These are phyloP conservation scores for Aromia moschata DNA, from an alignment of 2,888 invertebrate species.

Conservation along the genomic window DNA sequence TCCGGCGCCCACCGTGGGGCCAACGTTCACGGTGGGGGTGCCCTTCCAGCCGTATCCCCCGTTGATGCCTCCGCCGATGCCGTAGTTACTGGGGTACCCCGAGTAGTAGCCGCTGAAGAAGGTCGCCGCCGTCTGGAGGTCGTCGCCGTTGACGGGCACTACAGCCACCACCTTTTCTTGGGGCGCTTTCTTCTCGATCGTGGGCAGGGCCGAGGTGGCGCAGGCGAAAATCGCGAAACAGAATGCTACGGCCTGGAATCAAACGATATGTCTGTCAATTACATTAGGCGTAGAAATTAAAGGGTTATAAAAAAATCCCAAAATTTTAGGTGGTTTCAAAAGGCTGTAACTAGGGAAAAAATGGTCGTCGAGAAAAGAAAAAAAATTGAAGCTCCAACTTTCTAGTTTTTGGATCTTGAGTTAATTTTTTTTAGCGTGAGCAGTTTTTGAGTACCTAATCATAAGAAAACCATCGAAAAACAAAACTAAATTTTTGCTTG, in stretches of 20 bases:
- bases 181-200: not conserved
- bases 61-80: not conserved
- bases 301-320: too few relatives aligned
- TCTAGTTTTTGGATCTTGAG: too few relatives aligned
- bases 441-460: too few relatives aligned
- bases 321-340: too few relatives aligned
- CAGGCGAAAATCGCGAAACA: not conserved
- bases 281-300: too few relatives aligned
- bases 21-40: not conserved
- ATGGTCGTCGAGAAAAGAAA: too few relatives aligned
- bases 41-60: conserved; percentile 31
- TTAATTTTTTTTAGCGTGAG: too few relatives aligned
- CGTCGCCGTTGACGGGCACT: not conserved
- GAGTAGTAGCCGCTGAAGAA: conserved; percentile 6
- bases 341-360: too few relatives aligned
- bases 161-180: conserved; percentile 3
- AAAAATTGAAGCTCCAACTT: too few relatives aligned
- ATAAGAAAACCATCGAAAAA: too few relatives aligned
- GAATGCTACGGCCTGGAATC: conserved; percentile 8
- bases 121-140: conserved; percentile 14
- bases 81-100: conserved; percentile 4
- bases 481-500: too few relatives aligned
- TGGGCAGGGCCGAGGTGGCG: not conserved
- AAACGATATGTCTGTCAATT: too few relatives aligned
- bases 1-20: not conserved